phyloP scores from a whole-genome alignment of 2,113 vertebrate species.

The Anarrhichthys ocellatus region DNA sequence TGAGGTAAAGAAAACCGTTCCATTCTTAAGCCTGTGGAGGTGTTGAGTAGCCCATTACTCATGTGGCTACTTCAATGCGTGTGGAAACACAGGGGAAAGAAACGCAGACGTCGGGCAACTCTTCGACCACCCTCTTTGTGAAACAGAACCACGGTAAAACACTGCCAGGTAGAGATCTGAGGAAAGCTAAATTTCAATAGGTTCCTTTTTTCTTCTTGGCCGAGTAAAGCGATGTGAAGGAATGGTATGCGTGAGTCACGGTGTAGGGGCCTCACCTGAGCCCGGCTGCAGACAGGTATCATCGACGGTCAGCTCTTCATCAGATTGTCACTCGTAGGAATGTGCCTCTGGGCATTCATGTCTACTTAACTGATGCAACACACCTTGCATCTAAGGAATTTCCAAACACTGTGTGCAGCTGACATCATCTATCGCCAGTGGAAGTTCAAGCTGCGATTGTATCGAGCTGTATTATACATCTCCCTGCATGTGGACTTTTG shows the following conservation, averaged over 20 bases:
- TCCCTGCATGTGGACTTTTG: slow-evolving; percentile 27
- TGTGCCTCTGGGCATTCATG: slow-evolving; percentile 31
- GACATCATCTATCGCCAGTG: slow-evolving; percentile 27
- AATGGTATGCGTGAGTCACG: slow-evolving; percentile 25
- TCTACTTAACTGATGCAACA: slow-evolving; percentile 26
- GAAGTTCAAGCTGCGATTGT: slow-evolving; percentile 50
- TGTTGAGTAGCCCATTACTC: slow-evolving; percentile 75
- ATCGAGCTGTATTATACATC: slow-evolving; percentile 26
- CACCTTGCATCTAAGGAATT: slow-evolving; percentile 43
- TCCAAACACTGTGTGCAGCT: slow-evolving; percentile 21
- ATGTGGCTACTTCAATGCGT: slow-evolving; percentile 54
- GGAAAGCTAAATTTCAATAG: slow-evolving; percentile 31
- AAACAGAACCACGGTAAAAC: slow-evolving; percentile 57
- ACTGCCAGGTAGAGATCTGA: slow-evolving; percentile 29
- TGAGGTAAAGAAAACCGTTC: slow-evolving; percentile 33
- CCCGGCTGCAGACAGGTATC: slow-evolving; percentile 43
- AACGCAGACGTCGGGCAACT: slow-evolving; percentile 29
- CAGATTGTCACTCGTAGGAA: slow-evolving; percentile 49
- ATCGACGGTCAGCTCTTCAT: slow-evolving; percentile 37
- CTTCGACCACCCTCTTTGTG: slow-evolving; percentile 57
- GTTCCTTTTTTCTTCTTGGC: slow-evolving; percentile 26
- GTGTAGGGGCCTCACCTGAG: slow-evolving; percentile 31
- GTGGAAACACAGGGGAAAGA: slow-evolving; percentile 43
- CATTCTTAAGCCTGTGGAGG: slow-evolving; percentile 67
- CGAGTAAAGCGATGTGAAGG: slow-evolving; percentile 21